Base-by-base conservation (phyloP, 2,797 vertebrate species). In the Phrynocephalus guinanensis region DNA sequence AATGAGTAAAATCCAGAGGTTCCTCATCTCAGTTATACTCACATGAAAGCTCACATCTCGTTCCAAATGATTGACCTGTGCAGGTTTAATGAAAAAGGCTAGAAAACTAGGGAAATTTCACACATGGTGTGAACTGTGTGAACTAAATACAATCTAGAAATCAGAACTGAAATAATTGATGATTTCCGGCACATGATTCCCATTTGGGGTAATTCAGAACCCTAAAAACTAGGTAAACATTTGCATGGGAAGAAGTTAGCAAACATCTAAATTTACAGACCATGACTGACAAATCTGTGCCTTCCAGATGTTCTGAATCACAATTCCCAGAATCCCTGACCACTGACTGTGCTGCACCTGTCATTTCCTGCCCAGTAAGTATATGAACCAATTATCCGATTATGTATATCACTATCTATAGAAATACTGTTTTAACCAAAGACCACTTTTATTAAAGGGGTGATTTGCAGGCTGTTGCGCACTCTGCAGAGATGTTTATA, bases 401-500 rank as follows among this genome's bases (percentile, higher is more conserved):
- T 24, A 72, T 44, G 38, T 44, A 44, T 56, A 60, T 8, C 20
- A 3, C 2, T 63, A 13, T 20, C 75, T 26, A 30, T 11, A 56
- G 52, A 56, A 11, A 56, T 56, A 56, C 52, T 56, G 60, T 63
- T 52, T 67, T 66, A 26, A 5, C 2, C n/a, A n/a, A 77, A 48
- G 1, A n/a, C 15, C 18, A 48, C 11, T 13, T 22, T 71, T 52
- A 16, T 79, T 80, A 68, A 50, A 72, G 48, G 79, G 82, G 50
- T 56, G 15, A 70, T 70, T 10, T 22, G 1, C 28, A 67, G 33
- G 2, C 67, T 50, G 0, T 86, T 87, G 26, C 85, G 15, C 30
- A 52, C 7, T 87, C 84, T 44, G 1, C 77, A 77, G 83, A 66
- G 16, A 60, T 24, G 73, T 68, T 52, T 83, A 60, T 86, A 88